Conservation (phyloP, 2,888 invertebrate species). For the Watsonalla cultraria region DNA sequence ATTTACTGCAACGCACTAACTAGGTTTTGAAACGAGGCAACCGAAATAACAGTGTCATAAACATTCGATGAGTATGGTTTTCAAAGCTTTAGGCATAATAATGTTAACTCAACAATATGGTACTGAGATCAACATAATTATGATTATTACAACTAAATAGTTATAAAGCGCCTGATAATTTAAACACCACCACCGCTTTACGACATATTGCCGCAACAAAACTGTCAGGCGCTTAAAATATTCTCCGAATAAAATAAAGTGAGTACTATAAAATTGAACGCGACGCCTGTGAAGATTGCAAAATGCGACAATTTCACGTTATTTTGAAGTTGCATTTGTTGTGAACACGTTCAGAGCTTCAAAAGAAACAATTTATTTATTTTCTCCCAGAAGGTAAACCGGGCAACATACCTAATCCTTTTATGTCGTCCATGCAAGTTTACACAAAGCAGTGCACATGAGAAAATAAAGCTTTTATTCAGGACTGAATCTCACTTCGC, state of each 20-base stretch:
- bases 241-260: slow-evolving; percentile 1
- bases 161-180: slow-evolving; percentile 16
- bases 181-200: slow-evolving; percentile 17
- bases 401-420: slow-evolving; percentile 14
- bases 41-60: no score
- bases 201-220: slow-evolving; percentile 13
- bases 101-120: no score
- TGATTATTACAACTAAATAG: not conserved
- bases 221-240: slow-evolving; percentile 19
- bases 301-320: slow-evolving; percentile 16
- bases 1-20: no score
- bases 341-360: slow-evolving; percentile 27
- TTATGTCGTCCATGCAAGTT: slow-evolving; percentile 19
- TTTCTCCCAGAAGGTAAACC: slow-evolving; percentile 22
- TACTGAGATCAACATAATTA: no score
- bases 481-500: slow-evolving; percentile 1
- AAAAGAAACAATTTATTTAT: slow-evolving; percentile 28
- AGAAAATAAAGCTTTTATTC: slow-evolving; percentile 13
- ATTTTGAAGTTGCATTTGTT: slow-evolving; percentile 20
- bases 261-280: slow-evolving; percentile 12
- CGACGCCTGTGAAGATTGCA: slow-evolving; percentile 6
- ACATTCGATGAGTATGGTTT: no score
- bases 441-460: slow-evolving; percentile 16
- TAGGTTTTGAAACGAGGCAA: no score
- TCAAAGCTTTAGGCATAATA: no score